Percentiles rank a stretch among this genome's conserved stretches.
Evolutionary conservation across 1,140 invertebrate genomes (phyloP).

Genomic region (Drosophila nebulosa): DNA sequence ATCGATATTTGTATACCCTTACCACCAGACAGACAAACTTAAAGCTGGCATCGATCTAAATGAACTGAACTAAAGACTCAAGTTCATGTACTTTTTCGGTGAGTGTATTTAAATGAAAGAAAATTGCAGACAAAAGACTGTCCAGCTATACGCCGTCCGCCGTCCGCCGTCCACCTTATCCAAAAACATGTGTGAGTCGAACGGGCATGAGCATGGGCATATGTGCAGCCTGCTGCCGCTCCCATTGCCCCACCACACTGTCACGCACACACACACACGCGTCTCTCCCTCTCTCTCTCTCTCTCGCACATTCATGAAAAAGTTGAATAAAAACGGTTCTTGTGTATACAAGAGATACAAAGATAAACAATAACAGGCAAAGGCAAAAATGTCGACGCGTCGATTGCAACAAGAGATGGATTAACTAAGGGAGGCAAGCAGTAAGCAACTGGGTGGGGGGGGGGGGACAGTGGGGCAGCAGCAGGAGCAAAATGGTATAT

Average conservation of each 20-base stretch:
- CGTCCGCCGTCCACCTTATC: background rate
- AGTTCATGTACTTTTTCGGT: background rate
- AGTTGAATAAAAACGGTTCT: slow-evolving; percentile 11
- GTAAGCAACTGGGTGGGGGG: background rate
- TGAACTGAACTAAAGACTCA: too few relatives aligned
- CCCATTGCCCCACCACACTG: background rate
- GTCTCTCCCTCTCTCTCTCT: too few relatives aligned
- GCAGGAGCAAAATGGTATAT: background rate
- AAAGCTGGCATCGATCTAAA: too few relatives aligned
- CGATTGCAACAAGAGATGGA: slow-evolving; percentile 4
- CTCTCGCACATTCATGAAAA: slow-evolving; percentile 1
- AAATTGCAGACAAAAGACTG: slow-evolving; percentile 8
- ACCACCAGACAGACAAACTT: too few relatives aligned
- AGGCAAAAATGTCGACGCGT: slow-evolving; percentile 9
- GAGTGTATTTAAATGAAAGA: background rate
- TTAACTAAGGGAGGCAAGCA: background rate
- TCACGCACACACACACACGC: background rate
- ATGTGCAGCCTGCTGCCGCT: background rate
- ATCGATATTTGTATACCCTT: background rate
- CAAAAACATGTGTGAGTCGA: slow-evolving; percentile 6
- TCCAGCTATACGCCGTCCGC: background rate
- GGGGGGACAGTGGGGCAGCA: background rate
- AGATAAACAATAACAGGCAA: slow-evolving; percentile 14
- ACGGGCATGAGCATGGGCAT: background rate
- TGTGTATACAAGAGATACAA: slow-evolving; percentile 12